Evolutionary conservation across 1,140 invertebrate genomes (phyloP).

Genomic region (Conus betulinus): DNA sequence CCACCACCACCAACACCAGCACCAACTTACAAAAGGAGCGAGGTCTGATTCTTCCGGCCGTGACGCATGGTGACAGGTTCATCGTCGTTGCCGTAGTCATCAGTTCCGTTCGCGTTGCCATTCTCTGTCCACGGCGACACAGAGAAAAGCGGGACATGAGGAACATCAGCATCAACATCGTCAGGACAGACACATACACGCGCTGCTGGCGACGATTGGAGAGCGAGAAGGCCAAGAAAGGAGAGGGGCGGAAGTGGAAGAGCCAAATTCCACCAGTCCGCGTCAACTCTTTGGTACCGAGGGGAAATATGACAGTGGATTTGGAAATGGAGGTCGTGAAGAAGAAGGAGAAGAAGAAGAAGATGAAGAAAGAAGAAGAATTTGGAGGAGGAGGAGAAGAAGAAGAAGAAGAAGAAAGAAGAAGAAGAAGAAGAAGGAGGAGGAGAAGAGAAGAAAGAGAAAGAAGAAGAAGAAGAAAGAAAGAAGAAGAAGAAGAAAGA

Average conservation of each 20-base stretch:
- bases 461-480: not conserved
- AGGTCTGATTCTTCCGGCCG: not conserved
- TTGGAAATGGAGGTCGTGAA: not conserved
- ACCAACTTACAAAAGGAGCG: conserved; percentile 5
- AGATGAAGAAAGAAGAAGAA: no score
- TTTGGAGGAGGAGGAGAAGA: not conserved
- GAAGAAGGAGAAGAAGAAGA: not conserved
- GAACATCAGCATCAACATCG: not conserved
- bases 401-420: not conserved
- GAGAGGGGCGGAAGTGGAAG: not conserved
- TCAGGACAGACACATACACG: not conserved
- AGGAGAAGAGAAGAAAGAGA: not conserved
- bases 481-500: not conserved
- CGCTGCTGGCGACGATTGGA: not conserved
- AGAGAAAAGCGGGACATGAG: not conserved
- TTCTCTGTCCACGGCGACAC: not conserved
- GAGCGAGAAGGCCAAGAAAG: not conserved
- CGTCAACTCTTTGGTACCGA: not conserved
- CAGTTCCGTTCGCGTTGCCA: not conserved
- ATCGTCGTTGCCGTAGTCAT: not conserved
- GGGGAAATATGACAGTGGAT: not conserved
- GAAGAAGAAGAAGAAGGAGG: not conserved
- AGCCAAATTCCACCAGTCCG: not conserved
- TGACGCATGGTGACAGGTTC: not conserved
- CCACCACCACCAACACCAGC: no score